Evolutionary conservation across 2,888 invertebrate genomes (phyloP), one percentile per base, ranked within the genome.

Genomic region (Lithophane socia): DNA sequence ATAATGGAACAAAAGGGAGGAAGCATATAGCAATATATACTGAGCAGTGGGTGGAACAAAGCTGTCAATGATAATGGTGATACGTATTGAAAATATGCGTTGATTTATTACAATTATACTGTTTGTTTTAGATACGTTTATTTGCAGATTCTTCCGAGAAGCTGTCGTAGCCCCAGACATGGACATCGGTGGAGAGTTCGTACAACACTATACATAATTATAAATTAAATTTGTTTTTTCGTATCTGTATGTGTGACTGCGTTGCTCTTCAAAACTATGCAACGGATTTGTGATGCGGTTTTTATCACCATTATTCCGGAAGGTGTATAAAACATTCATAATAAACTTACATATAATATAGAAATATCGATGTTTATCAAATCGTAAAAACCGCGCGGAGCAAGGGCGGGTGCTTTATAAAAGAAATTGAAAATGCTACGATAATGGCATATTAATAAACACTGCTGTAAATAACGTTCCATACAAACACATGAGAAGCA

Each of bases 401-500:
- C 2, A 24, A 13, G 3, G 24, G 3, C 3, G 8, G 18, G 24
- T 67, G 1, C 9, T 16, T 24, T 13, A 42, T 18, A 64, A 64
- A 29, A 58, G 8, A 58, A 75, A 75, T 65, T 65, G 29, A 60
- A 82, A 73, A 78, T 24, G 7, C 21, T 37, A 47, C 24, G 16
- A 65, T 7, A 80, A 42, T 47, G 16, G 4, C 9, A 37, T 44
- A 52, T 37, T 65, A 74, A 74, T 74, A 74, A 75, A 75, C 58
- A 65, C 52, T 21, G 29, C 67, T 24, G 56, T 68, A 79, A 76
- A 68, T 76, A 68, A 67, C 13, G 1, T 56, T 37, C 37, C 37
- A 4, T 54, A 75, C 47, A 44, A 75, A 24, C 29, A 75, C 52
- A 24, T 65, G 37, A 37, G 44, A 52, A 18, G 18, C 49, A 18